A percentile compares a stretch with the other conserved stretches of the same genome.
Conservation (phyloP, 2,888 invertebrate genomes). For the Linnaemya tessellans region DNA sequence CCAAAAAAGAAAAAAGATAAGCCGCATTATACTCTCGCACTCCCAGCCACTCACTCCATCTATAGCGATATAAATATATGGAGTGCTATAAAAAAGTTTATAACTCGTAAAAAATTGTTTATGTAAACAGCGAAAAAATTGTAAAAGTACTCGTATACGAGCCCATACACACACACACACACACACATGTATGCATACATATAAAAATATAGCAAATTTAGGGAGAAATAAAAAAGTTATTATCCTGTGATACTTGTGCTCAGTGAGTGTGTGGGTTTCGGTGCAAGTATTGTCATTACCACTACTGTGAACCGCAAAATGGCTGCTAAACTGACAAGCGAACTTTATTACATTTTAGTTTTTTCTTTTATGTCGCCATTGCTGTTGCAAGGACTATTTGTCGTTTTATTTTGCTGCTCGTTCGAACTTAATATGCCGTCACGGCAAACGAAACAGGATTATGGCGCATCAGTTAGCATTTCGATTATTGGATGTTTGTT, state of each 20-base stretch:
- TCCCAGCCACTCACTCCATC: slow-evolving; percentile 5
- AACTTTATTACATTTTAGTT: slow-evolving; percentile 78
- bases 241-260: slow-evolving; percentile 42
- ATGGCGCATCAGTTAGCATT: slow-evolving; percentile 75
- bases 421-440: slow-evolving; percentile 62
- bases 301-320: slow-evolving; percentile 80
- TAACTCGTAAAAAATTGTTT: slow-evolving; percentile 74
- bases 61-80: slow-evolving; percentile 57
- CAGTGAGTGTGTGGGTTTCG: slow-evolving; percentile 41
- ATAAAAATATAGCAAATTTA: not conserved
- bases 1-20: slow-evolving; percentile 39
- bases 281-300: slow-evolving; percentile 70
- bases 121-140: slow-evolving; percentile 56
- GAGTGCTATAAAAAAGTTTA: slow-evolving; percentile 82
- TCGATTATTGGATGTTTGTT: slow-evolving; percentile 72
- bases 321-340: slow-evolving; percentile 83
- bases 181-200: not conserved
- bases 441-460: slow-evolving; percentile 73
- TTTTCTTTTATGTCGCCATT: slow-evolving; percentile 29
- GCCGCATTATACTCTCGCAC: slow-evolving; percentile 13
- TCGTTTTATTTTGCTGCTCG: slow-evolving; percentile 62
- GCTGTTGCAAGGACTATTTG: slow-evolving; percentile 36
- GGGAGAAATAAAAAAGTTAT: slow-evolving; percentile 22
- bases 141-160: slow-evolving; percentile 32
- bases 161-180: not conserved